Base-by-base conservation (phyloP, 2,113 vertebrate species). In the Anhinga rufa region DNA sequence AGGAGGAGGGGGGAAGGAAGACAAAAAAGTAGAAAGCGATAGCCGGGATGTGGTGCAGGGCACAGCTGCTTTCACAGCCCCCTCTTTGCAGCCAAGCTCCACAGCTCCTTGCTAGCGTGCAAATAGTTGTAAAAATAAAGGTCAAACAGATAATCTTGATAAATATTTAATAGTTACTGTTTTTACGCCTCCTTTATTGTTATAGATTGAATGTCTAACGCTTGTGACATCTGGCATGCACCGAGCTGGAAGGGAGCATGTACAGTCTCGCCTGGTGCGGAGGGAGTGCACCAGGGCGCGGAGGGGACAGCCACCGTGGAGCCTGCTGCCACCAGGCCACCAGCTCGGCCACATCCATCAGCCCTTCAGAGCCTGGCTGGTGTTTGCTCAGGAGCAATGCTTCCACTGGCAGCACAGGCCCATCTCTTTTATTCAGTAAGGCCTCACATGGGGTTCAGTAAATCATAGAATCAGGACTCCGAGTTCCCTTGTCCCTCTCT, bases 151-250 rank as follows among this genome's bases (percentile, higher is more conserved):
- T 90, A 51, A 96, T 94, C 77, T 72, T 93, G 88, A 95, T 97
- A 96, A 97, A 97, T 97, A 97, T 97, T 96, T 95, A 93, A 97
- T 90, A 89, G 87, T 74, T 66, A 52, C 91, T 89, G 83, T 13
- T 91, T 95, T 94, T 88, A 84, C 14, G 3, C 75, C 68, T 97
- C 82, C 71, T 86, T 95, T 52, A 40, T 58, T 93, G 66, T 62
- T 96, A 26, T 17, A 93, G 81, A 95, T 38, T 52, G 87, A 78
- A 88, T 69, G 90, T 85, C 86, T 93, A 48, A 88, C 52, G 18
- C 79, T 13, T 55, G 48, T 86, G 80, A 60, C 82, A 90, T 68
- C 40, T 82, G 91, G 62, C 46, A 42, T 44, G 61, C 2, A 9
- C 31, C 0, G 38, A 58, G 42, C 69, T 76, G 49, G 74, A 72